A percentile compares a stretch with the other conserved stretches of the same genome.
Conservation (phyloP, 2,797 vertebrate species). For the Zalophus californianus region DNA sequence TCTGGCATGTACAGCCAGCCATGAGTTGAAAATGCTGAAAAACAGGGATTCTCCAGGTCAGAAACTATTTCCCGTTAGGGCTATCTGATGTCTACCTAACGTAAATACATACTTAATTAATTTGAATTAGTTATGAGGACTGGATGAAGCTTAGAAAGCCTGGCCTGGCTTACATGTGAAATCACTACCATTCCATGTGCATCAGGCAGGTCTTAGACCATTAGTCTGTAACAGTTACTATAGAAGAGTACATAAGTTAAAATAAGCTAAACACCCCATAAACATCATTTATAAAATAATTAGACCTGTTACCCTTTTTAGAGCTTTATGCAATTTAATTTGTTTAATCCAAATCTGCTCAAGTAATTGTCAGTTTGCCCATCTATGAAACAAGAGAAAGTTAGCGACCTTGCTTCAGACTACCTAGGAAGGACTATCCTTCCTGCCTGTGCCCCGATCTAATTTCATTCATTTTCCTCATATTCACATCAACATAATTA, state of each 20-base stretch:
- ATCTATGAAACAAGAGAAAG: background rate
- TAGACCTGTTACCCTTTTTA: background rate
- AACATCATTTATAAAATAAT: background rate
- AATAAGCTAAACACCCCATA: background rate
- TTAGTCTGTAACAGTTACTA: background rate
- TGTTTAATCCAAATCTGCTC: constrained; percentile 13
- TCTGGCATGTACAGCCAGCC: background rate
- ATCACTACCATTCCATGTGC: background rate
- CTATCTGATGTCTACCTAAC: background rate
- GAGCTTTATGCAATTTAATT: background rate
- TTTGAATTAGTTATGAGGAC: background rate
- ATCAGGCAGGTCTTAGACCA: background rate
- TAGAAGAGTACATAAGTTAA: background rate
- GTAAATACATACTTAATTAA: background rate
- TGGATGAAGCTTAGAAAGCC: background rate
- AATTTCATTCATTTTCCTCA: background rate
- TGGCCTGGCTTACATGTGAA: background rate
- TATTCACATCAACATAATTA: constrained; percentile 24
- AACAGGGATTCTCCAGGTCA: background rate
- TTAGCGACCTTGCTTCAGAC: background rate
- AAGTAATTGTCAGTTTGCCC: background rate
- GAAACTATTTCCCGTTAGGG: background rate
- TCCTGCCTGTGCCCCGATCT: background rate
- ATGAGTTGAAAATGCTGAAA: constrained; percentile 7
- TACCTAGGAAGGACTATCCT: background rate